phyloP scores from a whole-genome alignment of 2,797 vertebrate genomes.

The Neopelma chrysocephalum region DNA sequence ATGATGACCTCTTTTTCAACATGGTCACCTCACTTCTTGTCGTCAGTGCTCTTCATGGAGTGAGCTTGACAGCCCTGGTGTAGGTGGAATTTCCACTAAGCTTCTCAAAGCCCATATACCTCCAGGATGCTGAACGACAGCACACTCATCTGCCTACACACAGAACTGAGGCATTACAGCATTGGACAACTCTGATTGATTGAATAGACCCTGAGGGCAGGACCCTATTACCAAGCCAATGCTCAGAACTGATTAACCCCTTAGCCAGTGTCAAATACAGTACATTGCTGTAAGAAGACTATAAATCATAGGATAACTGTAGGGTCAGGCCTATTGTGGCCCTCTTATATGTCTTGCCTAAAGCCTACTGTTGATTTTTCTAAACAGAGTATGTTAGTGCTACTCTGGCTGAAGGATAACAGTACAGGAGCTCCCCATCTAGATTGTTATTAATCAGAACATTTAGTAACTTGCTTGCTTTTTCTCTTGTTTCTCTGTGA shows the following conservation, averaged over 20 bases:
- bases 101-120: slow-evolving; percentile 23
- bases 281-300: slow-evolving; percentile 53
- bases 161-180: slow-evolving; percentile 38
- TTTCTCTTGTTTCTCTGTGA: background rate
- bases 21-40: slow-evolving; percentile 18
- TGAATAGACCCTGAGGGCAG: slow-evolving; percentile 59
- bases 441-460: background rate
- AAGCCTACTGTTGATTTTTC: slow-evolving; percentile 50
- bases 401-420: background rate
- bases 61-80: background rate
- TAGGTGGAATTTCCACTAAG: slow-evolving; percentile 41
- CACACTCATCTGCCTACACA: slow-evolving; percentile 65
- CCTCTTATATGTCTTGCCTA: slow-evolving; percentile 38
- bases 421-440: background rate
- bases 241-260: slow-evolving; percentile 66
- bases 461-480: background rate
- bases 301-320: slow-evolving; percentile 65
- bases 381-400: background rate
- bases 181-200: slow-evolving; percentile 63
- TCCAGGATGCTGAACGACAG: slow-evolving; percentile 31
- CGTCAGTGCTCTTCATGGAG: background rate
- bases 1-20: slow-evolving; percentile 36
- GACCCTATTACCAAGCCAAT: slow-evolving; percentile 60
- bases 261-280: slow-evolving; percentile 61
- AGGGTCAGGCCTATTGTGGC: slow-evolving; percentile 56